Base-by-base conservation (phyloP, 2,113 vertebrate genomes). In the Phylloscopus whistleri region DNA sequence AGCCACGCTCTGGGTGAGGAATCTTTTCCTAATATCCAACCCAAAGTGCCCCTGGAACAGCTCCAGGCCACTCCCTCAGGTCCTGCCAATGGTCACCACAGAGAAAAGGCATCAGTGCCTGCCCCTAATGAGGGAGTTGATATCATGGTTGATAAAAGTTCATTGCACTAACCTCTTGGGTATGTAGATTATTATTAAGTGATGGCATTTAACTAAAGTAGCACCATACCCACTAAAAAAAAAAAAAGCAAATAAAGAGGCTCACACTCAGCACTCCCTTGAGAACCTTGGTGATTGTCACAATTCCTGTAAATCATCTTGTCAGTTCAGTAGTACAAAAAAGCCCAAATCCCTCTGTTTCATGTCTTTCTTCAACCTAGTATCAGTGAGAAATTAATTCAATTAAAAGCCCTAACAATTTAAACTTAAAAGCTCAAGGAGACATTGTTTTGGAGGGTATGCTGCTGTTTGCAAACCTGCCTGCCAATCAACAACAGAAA, bases 391-490 rank as follows among this genome's bases (percentile, higher is more conserved):
- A 92, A 90, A 73, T 79, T 76, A 80, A 84, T 67, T 88, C 46
- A 73, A 89, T 64, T 74, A 70, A 85, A 37, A 35, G 0, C 7
- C 27, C 9, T 44, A 31, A 28, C 31, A 49, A 63, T 70, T 77
- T 75, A 56, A 90, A 81, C 24, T 35, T 39, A 85, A 91, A 91
- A 88, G 70, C 51, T 78, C 53, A 72, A 74, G 46, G 28, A 94
- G 28, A 48, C 31, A 35, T 59, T 74, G 26, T 75, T 92, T 88
- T 68, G 43, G 27, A 84, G 37, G 27, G 27, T 26, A 18, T 12
- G 27, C 16, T 64, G 90, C 55, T 86, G 46, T 67, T 97, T 88
- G 68, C 82, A 90, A 92, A 90, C 74, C 79, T 88, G 63, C 62
- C 83, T 94, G 94, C 60, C 76, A 95, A 46, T 53, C 87, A 87